Evolutionary conservation across 2,113 vertebrate genomes (phyloP).

Genomic region (Ctenomys sociabilis): DNA sequence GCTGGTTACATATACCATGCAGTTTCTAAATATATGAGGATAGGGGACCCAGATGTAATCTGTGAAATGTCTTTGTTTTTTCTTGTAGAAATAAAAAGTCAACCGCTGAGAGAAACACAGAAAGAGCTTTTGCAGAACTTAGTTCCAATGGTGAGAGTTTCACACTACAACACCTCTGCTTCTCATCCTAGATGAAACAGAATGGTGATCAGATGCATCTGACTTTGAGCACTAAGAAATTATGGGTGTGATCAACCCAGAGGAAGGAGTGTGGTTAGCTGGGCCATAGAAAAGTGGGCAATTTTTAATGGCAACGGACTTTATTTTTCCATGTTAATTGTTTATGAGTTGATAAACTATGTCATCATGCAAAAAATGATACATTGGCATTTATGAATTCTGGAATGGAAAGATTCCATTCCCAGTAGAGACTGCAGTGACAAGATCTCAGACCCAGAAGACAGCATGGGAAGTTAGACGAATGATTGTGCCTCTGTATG

Average conservation of each 20-base stretch:
- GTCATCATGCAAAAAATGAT: background rate
- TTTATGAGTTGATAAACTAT: background rate
- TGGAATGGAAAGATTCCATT: background rate
- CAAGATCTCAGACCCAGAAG: background rate
- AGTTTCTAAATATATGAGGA: background rate
- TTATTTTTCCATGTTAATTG: background rate
- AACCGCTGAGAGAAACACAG: background rate
- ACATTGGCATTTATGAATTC: background rate
- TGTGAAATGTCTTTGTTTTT: background rate
- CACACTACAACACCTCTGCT: background rate
- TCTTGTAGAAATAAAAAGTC: conserved; percentile 9
- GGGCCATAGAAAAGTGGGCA: background rate
- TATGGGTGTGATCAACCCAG: background rate
- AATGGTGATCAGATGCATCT: background rate
- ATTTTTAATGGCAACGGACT: background rate
- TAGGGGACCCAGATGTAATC: background rate
- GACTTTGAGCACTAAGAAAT: background rate
- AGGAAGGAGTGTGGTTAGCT: background rate
- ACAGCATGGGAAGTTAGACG: background rate
- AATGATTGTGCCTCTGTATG: background rate
- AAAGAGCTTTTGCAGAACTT: background rate
- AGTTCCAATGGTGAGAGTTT: background rate
- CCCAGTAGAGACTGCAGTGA: background rate
- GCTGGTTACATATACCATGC: background rate
- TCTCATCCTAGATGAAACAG: background rate